phyloP scores from a whole-genome alignment of 2,113 vertebrate species.

The Trochalopteron elliotii region DNA sequence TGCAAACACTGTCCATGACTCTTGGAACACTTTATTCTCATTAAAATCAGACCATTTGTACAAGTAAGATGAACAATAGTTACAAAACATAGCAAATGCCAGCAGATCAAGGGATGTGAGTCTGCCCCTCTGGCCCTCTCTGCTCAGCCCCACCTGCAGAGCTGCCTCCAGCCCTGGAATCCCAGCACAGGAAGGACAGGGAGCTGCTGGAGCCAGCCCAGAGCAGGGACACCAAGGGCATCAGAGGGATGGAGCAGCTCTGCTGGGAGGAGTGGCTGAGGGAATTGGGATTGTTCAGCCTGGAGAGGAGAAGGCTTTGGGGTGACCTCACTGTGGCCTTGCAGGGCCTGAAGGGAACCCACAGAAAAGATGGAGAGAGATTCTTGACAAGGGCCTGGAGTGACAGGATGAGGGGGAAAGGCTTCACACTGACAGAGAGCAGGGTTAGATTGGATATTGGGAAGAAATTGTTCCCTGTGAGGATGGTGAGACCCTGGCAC shows the following conservation, averaged over 20 bases:
- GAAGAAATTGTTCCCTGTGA: neutral
- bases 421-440: neutral
- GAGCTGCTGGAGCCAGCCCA: neutral
- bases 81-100: neutral
- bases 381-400: neutral
- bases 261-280: neutral
- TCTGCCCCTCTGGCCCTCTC: accelerated
- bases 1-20: neutral
- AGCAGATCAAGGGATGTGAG: neutral
- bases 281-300: neutral
- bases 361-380: neutral
- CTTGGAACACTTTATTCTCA: neutral
- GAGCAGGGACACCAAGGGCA: neutral
- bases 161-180: neutral
- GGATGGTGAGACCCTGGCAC: neutral
- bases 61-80: neutral
- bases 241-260: neutral
- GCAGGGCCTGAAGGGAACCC: accelerated
- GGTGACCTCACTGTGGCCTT: neutral
- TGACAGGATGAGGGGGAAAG: neutral
- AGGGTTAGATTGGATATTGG: accelerated
- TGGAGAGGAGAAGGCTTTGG: neutral
- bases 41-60: neutral
- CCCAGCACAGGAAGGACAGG: neutral
- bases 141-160: accelerated